These are phyloP conservation scores for Tonatia bakeri DNA, from an alignment of 2,113 vertebrate genomes.

Conservation along the genomic window DNA sequence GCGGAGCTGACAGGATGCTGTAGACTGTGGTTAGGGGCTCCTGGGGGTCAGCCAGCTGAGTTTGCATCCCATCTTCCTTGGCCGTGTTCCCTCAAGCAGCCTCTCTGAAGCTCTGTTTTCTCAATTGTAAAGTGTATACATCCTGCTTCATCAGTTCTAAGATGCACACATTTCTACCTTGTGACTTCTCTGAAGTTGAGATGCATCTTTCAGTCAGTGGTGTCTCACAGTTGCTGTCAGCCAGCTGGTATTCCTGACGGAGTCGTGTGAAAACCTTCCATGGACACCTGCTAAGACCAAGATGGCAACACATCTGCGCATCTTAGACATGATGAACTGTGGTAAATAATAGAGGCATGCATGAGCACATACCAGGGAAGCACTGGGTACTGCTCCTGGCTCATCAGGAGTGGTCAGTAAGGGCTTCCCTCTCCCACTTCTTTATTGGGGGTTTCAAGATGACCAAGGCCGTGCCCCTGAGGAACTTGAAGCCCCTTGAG, in stretches of 20 bases:
- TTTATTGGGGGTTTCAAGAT: background rate
- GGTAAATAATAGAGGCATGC: conserved; percentile 57
- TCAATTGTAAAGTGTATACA: background rate
- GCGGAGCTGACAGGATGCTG: background rate
- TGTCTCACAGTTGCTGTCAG: conserved; percentile 54
- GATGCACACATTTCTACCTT: conserved; percentile 12
- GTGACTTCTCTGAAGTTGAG: conserved; percentile 61
- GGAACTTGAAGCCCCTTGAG: background rate
- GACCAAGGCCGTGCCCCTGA: background rate
- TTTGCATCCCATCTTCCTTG: background rate
- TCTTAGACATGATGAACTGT: conserved; percentile 72
- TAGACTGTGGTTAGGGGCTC: background rate
- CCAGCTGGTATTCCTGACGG: conserved; percentile 57
- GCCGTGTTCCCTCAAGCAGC: background rate
- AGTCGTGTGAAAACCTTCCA: conserved; percentile 35
- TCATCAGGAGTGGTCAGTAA: background rate
- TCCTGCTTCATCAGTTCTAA: conserved; percentile 44
- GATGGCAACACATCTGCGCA: conserved; percentile 38
- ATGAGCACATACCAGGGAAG: background rate
- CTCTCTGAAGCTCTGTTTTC: conserved; percentile 34
- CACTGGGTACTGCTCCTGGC: background rate
- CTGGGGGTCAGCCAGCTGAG: background rate
- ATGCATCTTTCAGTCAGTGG: conserved; percentile 56
- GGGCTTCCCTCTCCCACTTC: background rate
- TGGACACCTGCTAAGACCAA: conserved; percentile 53